Conservation (phyloP, 2,113 vertebrate species). For the Trachemys scripta region DNA sequence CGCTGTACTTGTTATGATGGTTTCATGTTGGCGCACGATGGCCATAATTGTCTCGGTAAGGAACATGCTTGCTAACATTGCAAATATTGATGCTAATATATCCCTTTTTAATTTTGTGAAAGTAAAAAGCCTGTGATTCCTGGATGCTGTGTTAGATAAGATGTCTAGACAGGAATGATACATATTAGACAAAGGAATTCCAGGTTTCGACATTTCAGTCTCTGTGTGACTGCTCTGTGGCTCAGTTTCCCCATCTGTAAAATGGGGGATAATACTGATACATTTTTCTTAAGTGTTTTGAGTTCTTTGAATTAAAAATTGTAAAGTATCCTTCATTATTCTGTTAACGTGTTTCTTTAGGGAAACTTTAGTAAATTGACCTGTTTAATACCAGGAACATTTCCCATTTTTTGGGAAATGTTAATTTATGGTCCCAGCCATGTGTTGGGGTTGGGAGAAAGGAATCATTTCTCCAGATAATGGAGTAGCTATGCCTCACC, state of each 20-base stretch:
- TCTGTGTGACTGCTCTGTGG: neutral
- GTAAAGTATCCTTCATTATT: neutral
- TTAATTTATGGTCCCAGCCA: neutral
- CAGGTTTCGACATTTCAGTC: neutral
- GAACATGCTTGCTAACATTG: neutral
- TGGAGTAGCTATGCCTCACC: neutral
- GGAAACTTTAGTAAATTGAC: neutral
- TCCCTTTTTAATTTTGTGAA: neutral
- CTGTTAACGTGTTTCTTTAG: neutral
- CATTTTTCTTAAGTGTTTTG: neutral
- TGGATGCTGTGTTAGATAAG: neutral
- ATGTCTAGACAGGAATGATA: neutral
- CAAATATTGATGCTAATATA: neutral
- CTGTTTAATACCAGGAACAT: rapidly evolving
- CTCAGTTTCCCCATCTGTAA: neutral
- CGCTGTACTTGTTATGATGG: conserved; percentile 97
- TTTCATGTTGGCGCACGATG: conserved; percentile 95
- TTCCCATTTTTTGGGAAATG: neutral
- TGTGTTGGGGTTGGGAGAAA: neutral
- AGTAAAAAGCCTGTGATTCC: rapidly evolving
- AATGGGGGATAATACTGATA: neutral
- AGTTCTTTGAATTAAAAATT: neutral
- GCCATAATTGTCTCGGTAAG: conserved; percentile 98
- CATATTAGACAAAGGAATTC: neutral
- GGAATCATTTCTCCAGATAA: neutral